A percentile compares a stretch with the other conserved stretches of the same genome.
These are phyloP conservation scores for Anas platyrhynchos DNA, from an alignment of 2,113 vertebrate genomes.

Conservation along the genomic window DNA sequence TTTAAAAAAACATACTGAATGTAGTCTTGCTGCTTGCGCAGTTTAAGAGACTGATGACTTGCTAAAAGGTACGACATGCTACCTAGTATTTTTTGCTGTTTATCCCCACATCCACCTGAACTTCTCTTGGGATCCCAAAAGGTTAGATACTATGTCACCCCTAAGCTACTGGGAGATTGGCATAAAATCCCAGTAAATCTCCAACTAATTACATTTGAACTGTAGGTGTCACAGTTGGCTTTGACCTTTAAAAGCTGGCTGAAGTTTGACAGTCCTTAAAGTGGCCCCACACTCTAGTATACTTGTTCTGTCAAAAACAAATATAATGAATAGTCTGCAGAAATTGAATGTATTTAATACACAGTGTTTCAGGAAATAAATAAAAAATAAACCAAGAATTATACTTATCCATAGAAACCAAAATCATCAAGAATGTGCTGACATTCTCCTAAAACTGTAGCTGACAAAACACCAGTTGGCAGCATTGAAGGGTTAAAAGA, in stretches of 20 bases:
- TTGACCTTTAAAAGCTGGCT: slow-evolving; percentile 77
- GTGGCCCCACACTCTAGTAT: not conserved
- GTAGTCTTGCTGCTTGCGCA: not conserved
- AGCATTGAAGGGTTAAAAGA: slow-evolving; percentile 37
- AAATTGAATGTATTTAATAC: slow-evolving; percentile 22
- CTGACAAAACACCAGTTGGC: slow-evolving; percentile 62
- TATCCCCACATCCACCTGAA: slow-evolving; percentile 71
- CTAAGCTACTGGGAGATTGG: slow-evolving; percentile 74
- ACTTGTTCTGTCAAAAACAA: slow-evolving; percentile 3
- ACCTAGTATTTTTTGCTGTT: slow-evolving; percentile 61
- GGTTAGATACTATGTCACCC: slow-evolving; percentile 71
- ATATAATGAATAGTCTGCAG: not conserved
- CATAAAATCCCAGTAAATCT: slow-evolving; percentile 79
- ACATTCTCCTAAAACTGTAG: slow-evolving; percentile 26
- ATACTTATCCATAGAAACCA: slow-evolving; percentile 42
- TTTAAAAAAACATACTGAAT: not conserved
- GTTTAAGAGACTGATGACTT: not conserved
- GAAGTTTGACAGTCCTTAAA: slow-evolving; percentile 69
- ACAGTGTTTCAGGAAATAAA: not conserved
- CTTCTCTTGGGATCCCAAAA: slow-evolving; percentile 69
- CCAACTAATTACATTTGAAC: slow-evolving; percentile 81
- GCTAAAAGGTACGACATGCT: not conserved
- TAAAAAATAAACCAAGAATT: slow-evolving; percentile 47
- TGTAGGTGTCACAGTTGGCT: slow-evolving; percentile 73
- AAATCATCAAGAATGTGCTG: slow-evolving; percentile 13